Evolutionary conservation across 2,797 vertebrate genomes (phyloP), one percentile per base, ranked within the genome.

Genomic region (Typhlichthys subterraneus): DNA sequence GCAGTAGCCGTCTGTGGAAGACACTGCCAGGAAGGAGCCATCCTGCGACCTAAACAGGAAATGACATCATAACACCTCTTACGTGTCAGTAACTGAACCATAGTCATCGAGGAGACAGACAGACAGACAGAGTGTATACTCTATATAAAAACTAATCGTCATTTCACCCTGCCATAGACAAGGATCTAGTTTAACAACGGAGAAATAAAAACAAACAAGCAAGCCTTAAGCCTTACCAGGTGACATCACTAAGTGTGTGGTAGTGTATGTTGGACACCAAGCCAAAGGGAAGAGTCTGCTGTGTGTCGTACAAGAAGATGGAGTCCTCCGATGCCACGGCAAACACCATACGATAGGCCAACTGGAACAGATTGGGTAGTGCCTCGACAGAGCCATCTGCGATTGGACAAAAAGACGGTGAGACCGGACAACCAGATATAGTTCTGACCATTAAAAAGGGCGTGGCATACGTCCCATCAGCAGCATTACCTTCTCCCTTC

Each of bases 1-100:
- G 77, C 98, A 99, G 81, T 99, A 99, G 2, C 98, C 98, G 0
- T 99, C 98, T 2, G 96, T 99, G 82, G 98, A 99, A 12, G 97
- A 97, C 60, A 99, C 95, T 0, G 97, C 94, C 83, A 99, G 88
- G 88, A 98, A 96, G 54, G 94, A 93, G 9, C 96, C 98, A 9
- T 99, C 96, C 0, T 90, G 83, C 73, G 97, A 99, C 98, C 98
- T 99, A 64, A 29, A 80, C 17, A 68, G 74, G 77, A 45, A 45
- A 63, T 33, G 14, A 70, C 47, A 49, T 0, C 46, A 77, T 0
- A 47, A 19, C 55, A 66, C 49, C 14, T 23, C 15, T 19, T 65
- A 45, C 2, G 29, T 4, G 2, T 14, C 13, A 12, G 45, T 57
- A 45, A 6, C 13, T 45, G 14, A 45, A 8, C 42, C 33, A 60